Evolutionary conservation across 2,113 vertebrate genomes (phyloP).

Genomic region (Dascyllus trimaculatus): DNA sequence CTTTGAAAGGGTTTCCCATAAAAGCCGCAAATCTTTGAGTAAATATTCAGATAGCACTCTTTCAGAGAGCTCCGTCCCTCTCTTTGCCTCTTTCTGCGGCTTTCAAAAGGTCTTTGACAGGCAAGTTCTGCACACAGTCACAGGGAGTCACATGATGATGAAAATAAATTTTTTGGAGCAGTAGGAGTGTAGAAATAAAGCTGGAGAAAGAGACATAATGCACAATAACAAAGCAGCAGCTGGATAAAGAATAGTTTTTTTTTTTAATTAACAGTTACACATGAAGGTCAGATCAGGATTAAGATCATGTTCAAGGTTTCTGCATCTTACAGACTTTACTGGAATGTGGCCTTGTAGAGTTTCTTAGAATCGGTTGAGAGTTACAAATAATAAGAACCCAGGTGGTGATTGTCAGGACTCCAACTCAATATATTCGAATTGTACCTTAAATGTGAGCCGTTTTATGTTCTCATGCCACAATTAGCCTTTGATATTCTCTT

Average conservation of each 20-base stretch:
- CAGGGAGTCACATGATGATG: slow-evolving; percentile 11
- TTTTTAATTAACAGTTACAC: not conserved
- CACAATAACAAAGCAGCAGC: not conserved
- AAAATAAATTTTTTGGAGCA: slow-evolving; percentile 25
- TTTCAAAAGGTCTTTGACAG: slow-evolving; percentile 13
- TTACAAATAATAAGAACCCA: too few relatives aligned
- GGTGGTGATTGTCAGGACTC: too few relatives aligned
- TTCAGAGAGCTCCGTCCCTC: slow-evolving; percentile 12
- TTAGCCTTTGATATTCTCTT: slow-evolving; percentile 44
- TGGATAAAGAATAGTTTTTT: not conserved
- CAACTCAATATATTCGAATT: not conserved
- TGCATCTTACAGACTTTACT: too few relatives aligned
- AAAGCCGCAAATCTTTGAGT: slow-evolving; percentile 17
- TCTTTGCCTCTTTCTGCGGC: slow-evolving; percentile 11
- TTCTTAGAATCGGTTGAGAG: too few relatives aligned
- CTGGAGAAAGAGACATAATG: not conserved
- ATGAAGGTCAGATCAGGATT: not conserved
- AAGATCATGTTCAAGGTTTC: not conserved
- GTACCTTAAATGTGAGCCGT: not conserved
- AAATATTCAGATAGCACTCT: slow-evolving; percentile 21
- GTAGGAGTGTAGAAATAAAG: not conserved
- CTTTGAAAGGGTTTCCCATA: slow-evolving; percentile 18
- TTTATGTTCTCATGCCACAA: slow-evolving; percentile 17
- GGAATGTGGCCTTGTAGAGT: too few relatives aligned
- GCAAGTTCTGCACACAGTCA: slow-evolving; percentile 10